phyloP scores from a whole-genome alignment of 2,113 vertebrate species.

The Oreochromis niloticus region DNA sequence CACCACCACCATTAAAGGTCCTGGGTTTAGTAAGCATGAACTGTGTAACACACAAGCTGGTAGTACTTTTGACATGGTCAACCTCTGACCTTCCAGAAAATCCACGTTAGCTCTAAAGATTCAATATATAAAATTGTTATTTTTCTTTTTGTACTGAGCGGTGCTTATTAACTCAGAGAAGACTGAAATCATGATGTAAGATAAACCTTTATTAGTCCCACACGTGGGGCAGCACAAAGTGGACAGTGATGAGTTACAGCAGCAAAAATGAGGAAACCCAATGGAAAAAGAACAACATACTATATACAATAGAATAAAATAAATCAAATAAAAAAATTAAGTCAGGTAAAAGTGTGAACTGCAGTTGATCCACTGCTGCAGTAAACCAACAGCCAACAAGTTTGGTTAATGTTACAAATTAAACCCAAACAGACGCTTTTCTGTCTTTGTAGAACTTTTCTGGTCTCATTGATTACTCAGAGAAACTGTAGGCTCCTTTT shows the following conservation, averaged over 20 bases:
- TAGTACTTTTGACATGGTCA: neutral
- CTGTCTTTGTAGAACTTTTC: neutral
- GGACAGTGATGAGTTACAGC: rapidly evolving
- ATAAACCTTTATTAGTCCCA: neutral
- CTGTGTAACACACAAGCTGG: neutral
- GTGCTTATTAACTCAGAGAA: neutral
- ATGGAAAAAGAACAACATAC: rapidly evolving
- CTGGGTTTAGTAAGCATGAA: neutral
- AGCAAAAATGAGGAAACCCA: neutral
- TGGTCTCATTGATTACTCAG: neutral
- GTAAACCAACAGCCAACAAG: neutral
- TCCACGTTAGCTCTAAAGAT: neutral
- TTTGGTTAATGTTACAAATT: neutral
- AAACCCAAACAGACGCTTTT: neutral
- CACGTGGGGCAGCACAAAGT: neutral
- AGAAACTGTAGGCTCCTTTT: neutral
- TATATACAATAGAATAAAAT: rapidly evolving
- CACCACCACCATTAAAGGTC: rapidly evolving
- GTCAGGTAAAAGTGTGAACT: neutral
- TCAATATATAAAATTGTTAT: rapidly evolving
- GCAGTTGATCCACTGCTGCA: neutral
- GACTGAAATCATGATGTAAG: neutral
- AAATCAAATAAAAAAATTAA: neutral
- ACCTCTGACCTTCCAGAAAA: neutral
- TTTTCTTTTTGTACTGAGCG: neutral